Evolutionary conservation across 2,888 invertebrate genomes (phyloP), one percentile per base, ranked within the genome.

Genomic region (Allacma fusca): DNA sequence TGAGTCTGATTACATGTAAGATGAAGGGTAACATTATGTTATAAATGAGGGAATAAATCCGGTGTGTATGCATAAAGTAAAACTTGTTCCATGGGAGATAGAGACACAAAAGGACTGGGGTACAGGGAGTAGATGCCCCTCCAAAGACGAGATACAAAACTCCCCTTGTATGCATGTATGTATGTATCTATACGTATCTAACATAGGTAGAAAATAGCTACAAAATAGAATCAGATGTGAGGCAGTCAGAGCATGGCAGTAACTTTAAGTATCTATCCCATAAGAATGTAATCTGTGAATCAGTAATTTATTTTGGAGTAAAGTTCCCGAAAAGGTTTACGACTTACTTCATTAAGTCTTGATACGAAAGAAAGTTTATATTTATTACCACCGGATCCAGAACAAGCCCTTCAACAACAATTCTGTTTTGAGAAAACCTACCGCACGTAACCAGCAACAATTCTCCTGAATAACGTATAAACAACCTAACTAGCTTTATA

Each of bases 291-390:
- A 50, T 75, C 75, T 68, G 29, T 68, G 57, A 50, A 75, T 75
- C 75, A 75, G 75, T 29, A 43, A 75, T 75, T 75, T 75, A 75
- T 75, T 68, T 75, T 50, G 29, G 23, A 50, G 29, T 67, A 28
- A 57, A 75, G 68, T 64, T 74, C 50, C 68, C 57, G 29, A 43
- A 34, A 67, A 44, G 75, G 67, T 67, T 75, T 75, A 75, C 50
- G 75, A 75, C 75, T 68, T 75, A 75, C 75, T 75, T 75, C 68
- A 75, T 75, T 67, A 75, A 50, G 67, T 67, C 29, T 72, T 57
- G 72, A 72, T 70, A 57, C 75, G 68, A 74, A 74, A 62, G n/a
- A 40, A 68, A 34, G 72, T 72, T 72, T 62, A 59, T 72, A 72
- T 72, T 72, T 72, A 72, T 62, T 72, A 72, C 72, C 59, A 72